A percentile compares a stretch with the other conserved stretches of the same genome.
Conservation (phyloP, 2,888 invertebrate species). For the Amphiduros pacificus region DNA sequence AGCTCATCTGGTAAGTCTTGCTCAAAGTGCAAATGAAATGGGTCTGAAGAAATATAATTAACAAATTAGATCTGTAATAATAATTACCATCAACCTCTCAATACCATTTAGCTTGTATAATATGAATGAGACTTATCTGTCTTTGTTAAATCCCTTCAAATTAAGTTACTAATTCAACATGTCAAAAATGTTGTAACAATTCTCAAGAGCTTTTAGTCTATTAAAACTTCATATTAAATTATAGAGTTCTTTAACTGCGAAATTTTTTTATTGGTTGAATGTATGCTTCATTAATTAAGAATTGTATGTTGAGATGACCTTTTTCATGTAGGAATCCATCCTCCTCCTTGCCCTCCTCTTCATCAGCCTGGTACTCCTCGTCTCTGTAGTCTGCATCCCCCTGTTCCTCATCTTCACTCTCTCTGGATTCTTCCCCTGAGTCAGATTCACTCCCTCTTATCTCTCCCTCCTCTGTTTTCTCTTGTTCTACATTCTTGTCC, state of each 20-base stretch:
- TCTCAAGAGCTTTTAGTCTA: no score
- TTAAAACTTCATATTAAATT: no score
- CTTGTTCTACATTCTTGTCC: no score
- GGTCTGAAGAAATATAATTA: slow-evolving; percentile 16
- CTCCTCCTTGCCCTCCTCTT: background rate
- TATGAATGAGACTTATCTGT: no score
- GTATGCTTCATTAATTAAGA: no score
- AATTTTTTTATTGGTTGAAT: no score
- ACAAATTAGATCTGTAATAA: background rate
- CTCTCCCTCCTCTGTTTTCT: no score
- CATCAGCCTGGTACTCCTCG: background rate
- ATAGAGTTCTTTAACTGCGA: background rate
- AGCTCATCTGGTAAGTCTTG: slow-evolving; percentile 16
- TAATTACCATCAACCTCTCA: background rate
- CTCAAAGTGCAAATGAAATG: slow-evolving; percentile 23
- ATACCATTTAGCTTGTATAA: no score
- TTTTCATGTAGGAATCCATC: background rate
- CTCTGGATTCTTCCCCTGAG: background rate
- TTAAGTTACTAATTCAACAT: no score
- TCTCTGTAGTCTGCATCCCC: background rate
- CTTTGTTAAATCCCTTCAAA: no score
- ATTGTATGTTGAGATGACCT: no score
- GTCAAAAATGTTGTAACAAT: no score
- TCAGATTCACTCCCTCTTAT: background rate
- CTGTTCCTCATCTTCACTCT: background rate